Evolutionary conservation across 1,140 invertebrate species (phyloP), one percentile per base, ranked within the genome.

Genomic region (Brachionus manjavacas): DNA sequence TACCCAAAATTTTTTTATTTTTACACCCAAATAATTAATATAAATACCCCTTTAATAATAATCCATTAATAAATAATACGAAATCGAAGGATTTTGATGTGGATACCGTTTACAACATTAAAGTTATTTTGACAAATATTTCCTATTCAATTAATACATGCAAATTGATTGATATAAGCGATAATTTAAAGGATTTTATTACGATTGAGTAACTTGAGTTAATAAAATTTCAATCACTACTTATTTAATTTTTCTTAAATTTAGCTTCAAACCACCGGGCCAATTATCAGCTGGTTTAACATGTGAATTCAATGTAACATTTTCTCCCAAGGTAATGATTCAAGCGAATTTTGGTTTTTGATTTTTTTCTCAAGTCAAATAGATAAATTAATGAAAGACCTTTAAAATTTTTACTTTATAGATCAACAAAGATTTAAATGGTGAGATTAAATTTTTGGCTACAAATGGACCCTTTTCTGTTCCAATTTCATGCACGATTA

Each of bases 221-320:
- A 35, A 35, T 35, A 35, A 35, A 35, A 35, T 6, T 35, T 35
- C 7, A 35, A 35, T 35, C 31, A 31, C 23, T 60, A 9, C 12
- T 39, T 78, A 14, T 35, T 16, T 20, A 52, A 31, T 20, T 76
- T 60, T 60, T 41, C 8, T 3, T 43, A 72, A 20, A 41, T 20
- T 35, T 11, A 89, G 88, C 14, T 90, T 90, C 87, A 87, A 88
- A 79, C 89, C 89, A 14, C 88, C 89, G 80, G 89, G 89, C n/a
- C 89, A 88, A 85, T 88, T 90, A 86, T 90, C 89, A 46, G 89
- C 89, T 76, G 89, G 89, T 46, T 86, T 90, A 41, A 88, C 89
- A 4, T 90, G 89, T 87, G 87, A 89, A 74, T 86, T 90, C 85
- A 70, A 87, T 46, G 88, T 90, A 8, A 89, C 88, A 8, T 90